Evolutionary conservation across 2,888 invertebrate genomes (phyloP), one percentile per base, ranked within the genome.

Genomic region (Julus scanicus): DNA sequence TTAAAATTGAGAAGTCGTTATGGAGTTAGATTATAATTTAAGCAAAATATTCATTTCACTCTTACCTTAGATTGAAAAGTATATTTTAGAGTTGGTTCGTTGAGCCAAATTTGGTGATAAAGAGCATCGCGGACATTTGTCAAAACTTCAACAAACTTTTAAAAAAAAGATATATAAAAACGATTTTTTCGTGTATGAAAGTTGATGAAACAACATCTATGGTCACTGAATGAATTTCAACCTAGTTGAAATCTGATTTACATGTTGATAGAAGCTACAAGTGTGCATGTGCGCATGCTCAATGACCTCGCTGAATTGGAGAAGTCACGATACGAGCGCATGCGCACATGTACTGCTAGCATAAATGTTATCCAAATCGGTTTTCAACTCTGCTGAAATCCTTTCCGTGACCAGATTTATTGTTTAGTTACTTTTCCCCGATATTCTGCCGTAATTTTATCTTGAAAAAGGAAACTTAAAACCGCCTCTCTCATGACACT

Each of bases 391-490:
- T 29, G 29, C 29, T 29, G 29, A 29, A 29, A 29, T 29, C 29
- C 29, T 1, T 29, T 1, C 29, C 29, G 29, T 29, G 29, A 29
- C 29, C 29, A 29, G 0, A 29, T 29, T 29, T 29, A 29, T 29
- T 9, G 8, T 71, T 8, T n/a, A 53, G 53, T 40, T 44, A 85
- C 85, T 48, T 85, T 44, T 85, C 29, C n/a, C 48, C 20, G 85
- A 85, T 85, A 29, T 11, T 85, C 85, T 17, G 48, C 11, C n/a
- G 49, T 49, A 85, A 85, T 13, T 85, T 44, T 49, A 85, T 85
- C 85, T 48, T 85, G 85, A 39, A 48, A 85, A 20, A 85, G 85
- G 44, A 85, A 85, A 48, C 85, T 85, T 85, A 85, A 85, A 29
- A 85, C 85, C 15, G 85, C 85, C 44, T 85, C 85, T 49, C 85